A percentile compares a stretch with the other conserved stretches of the same genome.
These are phyloP conservation scores for Porites evermanni DNA, from an alignment of 92 coral and sea anemone genomes.

Conservation along the genomic window DNA sequence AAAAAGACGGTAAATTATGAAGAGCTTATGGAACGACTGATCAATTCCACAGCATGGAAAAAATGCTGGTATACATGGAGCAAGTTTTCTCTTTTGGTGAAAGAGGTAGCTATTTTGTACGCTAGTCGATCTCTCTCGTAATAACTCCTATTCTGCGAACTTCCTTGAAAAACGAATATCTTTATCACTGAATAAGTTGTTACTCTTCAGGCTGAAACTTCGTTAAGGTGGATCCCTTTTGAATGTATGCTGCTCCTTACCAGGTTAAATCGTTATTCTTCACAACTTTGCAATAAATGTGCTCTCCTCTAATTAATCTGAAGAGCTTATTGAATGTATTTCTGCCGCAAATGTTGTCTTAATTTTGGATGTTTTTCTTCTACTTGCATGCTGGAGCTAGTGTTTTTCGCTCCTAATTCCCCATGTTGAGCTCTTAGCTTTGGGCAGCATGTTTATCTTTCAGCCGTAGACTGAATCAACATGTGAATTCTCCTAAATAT, in stretches of 20 bases:
- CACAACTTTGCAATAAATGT: neutral
- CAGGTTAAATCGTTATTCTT: too few species aligned
- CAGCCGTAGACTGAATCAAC: neutral
- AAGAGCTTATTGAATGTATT: neutral
- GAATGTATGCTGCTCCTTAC: too few species aligned
- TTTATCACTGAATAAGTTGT: too few species aligned
- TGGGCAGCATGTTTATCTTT: slow-evolving; percentile 11
- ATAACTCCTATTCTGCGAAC: too few species aligned
- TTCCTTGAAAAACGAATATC: too few species aligned
- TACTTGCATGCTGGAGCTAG: neutral
- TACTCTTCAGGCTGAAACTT: neutral
- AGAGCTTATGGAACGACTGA: too few species aligned
- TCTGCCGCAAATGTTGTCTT: neutral
- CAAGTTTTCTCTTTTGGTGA: too few species aligned
- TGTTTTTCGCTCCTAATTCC: neutral
- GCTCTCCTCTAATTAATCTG: neutral
- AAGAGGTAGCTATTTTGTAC: too few species aligned
- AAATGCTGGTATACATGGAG: too few species aligned
- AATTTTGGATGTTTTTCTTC: neutral
- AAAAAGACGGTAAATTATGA: too few species aligned
- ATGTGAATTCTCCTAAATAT: neutral
- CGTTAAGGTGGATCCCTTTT: neutral
- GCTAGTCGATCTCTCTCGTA: too few species aligned
- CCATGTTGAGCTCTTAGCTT: slow-evolving; percentile 42
- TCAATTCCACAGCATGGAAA: too few species aligned